Evolutionary conservation across 2,113 vertebrate genomes (phyloP).

Genomic region (Erythrolamprus reginae): DNA sequence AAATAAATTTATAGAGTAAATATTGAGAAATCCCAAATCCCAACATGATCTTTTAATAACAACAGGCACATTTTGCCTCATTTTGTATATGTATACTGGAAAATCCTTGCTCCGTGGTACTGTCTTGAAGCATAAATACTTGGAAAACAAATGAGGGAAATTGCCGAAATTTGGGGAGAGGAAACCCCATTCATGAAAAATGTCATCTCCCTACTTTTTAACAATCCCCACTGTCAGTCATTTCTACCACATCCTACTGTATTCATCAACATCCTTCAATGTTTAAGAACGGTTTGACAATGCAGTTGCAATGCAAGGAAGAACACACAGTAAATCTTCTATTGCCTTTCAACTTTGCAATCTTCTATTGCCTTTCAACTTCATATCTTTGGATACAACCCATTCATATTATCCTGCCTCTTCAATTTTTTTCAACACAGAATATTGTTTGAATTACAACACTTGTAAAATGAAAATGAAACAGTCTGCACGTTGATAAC

Average conservation of each 20-base stretch:
- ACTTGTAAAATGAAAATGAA: constrained; percentile 27
- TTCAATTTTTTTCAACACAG: constrained; percentile 48
- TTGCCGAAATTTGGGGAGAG: background rate
- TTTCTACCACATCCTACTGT: background rate
- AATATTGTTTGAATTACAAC: constrained; percentile 62
- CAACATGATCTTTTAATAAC: background rate
- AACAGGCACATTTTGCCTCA: background rate
- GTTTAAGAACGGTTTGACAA: background rate
- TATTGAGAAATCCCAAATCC: background rate
- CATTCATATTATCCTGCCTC: constrained; percentile 51
- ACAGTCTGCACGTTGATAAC: background rate
- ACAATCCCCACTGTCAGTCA: background rate
- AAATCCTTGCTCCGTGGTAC: background rate
- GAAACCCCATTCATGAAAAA: background rate
- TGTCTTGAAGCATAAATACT: background rate
- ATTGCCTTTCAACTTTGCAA: too few species aligned
- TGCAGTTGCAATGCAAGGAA: background rate
- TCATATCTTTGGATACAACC: background rate
- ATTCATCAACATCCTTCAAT: background rate
- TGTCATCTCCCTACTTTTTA: background rate
- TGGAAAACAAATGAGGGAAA: background rate
- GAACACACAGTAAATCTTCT: background rate
- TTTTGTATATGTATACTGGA: background rate
- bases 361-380: constrained; percentile 18
- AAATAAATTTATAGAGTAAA: background rate